Evolutionary conservation across 2,797 vertebrate genomes (phyloP).

Genomic region (Pangasius mekongensis): DNA sequence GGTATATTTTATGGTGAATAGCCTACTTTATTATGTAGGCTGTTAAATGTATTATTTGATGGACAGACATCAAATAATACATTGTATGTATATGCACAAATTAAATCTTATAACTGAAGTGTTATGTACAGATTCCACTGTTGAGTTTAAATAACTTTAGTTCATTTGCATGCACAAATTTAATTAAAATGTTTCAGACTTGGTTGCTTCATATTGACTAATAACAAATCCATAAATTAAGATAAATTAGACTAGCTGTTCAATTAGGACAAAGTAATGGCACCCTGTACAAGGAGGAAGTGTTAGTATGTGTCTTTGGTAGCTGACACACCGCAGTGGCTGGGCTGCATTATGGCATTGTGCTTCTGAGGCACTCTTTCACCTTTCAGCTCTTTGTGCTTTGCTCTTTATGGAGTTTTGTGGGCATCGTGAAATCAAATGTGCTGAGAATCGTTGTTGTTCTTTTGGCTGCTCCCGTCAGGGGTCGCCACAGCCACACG

Average conservation of each 20-base stretch:
- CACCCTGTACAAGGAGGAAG: background rate
- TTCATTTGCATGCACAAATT: background rate
- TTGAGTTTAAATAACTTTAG: background rate
- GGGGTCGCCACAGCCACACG: no score
- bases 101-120: background rate
- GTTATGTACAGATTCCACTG: background rate
- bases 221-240: background rate
- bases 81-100: background rate
- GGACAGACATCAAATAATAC: background rate
- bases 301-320: background rate
- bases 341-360: background rate
- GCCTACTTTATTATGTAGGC: background rate
- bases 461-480: no score
- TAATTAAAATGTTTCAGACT: background rate
- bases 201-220: background rate
- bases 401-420: background rate
- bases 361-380: background rate
- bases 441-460: background rate
- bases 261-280: background rate
- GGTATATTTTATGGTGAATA: background rate
- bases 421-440: background rate
- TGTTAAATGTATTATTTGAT: background rate
- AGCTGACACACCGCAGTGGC: background rate
- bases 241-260: background rate
- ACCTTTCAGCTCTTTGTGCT: background rate